These are phyloP conservation scores for Globodera rostochiensis DNA, from an alignment of 1,140 invertebrate species.

Conservation along the genomic window DNA sequence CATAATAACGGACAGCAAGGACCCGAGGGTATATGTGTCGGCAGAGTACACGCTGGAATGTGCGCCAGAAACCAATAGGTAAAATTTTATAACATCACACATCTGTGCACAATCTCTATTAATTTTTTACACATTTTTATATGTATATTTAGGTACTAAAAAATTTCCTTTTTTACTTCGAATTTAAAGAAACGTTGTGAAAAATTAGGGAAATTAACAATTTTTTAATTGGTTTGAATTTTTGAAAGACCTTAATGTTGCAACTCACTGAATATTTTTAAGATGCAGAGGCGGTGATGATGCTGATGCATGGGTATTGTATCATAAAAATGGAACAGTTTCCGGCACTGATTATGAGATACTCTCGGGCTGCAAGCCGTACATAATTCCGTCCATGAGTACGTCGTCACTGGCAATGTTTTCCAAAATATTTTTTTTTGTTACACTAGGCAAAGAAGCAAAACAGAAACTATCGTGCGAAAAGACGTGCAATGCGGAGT, in stretches of 20 bases:
- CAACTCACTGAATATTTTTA: no score
- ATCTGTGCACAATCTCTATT: no score
- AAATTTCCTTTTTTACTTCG: no score
- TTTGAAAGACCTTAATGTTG: neutral
- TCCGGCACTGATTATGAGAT: conserved; percentile 12
- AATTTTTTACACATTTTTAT: no score
- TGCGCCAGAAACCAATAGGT: conserved; percentile 10
- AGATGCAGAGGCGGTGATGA: neutral
- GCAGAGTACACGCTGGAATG: neutral
- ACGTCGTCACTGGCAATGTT: no score
- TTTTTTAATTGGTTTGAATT: neutral
- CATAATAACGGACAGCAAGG: conserved; percentile 66
- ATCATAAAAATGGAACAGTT: neutral
- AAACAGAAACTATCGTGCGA: no score
- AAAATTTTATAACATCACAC: neutral
- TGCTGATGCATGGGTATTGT: conserved; percentile 8
- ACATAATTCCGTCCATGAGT: neutral
- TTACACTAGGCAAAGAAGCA: no score
- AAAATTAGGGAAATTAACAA: no score
- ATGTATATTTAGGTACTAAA: neutral
- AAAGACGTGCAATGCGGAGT: no score
- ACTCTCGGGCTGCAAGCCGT: conserved; percentile 21
- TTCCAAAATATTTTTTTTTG: no score
- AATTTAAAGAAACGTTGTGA: no score
- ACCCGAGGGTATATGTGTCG: conserved; percentile 5